Conservation (phyloP, 2,888 invertebrate species). For the Didymodactylos carnosus region DNA sequence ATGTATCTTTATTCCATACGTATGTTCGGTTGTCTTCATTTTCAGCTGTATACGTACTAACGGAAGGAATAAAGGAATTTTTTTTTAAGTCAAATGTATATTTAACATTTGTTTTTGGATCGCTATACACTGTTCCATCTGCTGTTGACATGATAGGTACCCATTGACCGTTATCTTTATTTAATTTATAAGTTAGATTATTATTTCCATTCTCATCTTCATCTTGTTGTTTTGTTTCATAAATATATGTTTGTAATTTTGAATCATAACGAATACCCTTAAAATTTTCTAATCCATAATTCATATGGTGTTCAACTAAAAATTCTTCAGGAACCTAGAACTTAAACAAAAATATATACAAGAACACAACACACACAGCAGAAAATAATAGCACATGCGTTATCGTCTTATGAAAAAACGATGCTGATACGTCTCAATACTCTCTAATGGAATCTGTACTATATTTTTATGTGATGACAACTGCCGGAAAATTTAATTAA, state of each 20-base stretch:
- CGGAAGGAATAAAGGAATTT: not conserved
- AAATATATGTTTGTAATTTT: not conserved
- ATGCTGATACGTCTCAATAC: too few species aligned
- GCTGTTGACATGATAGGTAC: not conserved
- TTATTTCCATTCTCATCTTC: too few species aligned
- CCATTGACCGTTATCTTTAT: not conserved
- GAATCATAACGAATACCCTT: not conserved
- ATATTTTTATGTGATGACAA: not conserved
- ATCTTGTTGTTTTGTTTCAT: too few species aligned
- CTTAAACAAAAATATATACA: not conserved
- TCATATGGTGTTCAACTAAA: conserved; percentile 1
- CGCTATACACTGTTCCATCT: not conserved
- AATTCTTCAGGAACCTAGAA: not conserved
- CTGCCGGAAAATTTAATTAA: not conserved
- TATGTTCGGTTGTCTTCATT: not conserved
- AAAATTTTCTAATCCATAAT: not conserved
- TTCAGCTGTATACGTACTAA: not conserved
- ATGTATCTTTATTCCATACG: not conserved
- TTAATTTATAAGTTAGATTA: not conserved
- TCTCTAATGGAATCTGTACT: too few species aligned
- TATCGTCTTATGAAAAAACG: too few species aligned
- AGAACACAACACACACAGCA: not conserved
- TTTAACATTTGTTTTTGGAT: not conserved
- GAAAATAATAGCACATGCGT: not conserved
- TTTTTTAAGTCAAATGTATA: not conserved